Base-by-base conservation (phyloP, 2,113 vertebrate genomes). In the Serinus canaria region DNA sequence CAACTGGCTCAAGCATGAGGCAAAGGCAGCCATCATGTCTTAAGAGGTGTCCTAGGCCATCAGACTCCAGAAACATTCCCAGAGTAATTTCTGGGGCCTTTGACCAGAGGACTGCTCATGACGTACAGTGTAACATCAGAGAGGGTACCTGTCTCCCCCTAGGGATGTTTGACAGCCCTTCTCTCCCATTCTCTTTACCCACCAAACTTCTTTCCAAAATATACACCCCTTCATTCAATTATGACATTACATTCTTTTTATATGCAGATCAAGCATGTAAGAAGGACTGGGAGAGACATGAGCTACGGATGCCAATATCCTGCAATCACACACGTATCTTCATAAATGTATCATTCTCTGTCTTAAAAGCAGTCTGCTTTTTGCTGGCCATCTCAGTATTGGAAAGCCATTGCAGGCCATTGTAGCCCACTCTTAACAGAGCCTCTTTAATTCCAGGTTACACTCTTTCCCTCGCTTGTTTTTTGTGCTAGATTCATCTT, bases 181-280 rank as follows among this genome's bases (percentile, higher is more conserved):
- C 67, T 82, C 35, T 59, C 35, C 31, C 3, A 25, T 27, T 60
- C 35, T 62, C 27, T 68, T 80, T 17, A 31, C 7, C 13, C 11
- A 68, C 11, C 6, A 68, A 80, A 59, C 19, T n/a, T 83, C 18
- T 62, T 80, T 70, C 19, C 21, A 67, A 62, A 95, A 56, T 20
- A 89, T 86, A 67, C 39, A 56, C 33, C 50, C 9, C 6, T 87
- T 82, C 24, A 82, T 87, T 89, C 55, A 27, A 41, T 46, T 49
- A 64, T 1, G 4, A 11, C 55, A 77, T 46, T 15, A 66, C n/a
- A 69, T 44, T 21, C 31, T 76, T 69, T 68, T 64, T 17, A 33
- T 10, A 73, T 0, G 1, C n/a, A 85, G 41, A 58, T 55, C 22
- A 68, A 79, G 50, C 4, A 37, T 0, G 0, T 23, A 55, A 23